Conservation (phyloP, 2,888 invertebrate genomes). For the Standfussiana lucernea region DNA sequence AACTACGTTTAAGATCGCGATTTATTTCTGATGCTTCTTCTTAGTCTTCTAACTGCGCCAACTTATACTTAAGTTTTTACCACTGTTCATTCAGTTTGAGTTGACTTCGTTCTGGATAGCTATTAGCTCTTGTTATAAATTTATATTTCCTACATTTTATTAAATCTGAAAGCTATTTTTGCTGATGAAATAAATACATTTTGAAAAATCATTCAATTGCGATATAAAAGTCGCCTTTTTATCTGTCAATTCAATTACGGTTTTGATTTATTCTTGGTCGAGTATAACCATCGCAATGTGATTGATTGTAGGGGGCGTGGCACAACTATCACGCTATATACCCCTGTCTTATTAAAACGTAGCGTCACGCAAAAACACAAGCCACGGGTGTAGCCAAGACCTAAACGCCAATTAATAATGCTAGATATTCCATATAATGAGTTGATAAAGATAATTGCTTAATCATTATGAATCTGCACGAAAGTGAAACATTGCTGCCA, state of each 20-base stretch:
- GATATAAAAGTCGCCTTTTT: not conserved
- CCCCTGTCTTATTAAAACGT: conserved; percentile 46
- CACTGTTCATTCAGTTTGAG: not conserved
- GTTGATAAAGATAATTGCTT: conserved; percentile 55
- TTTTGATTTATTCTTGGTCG: conserved; percentile 4
- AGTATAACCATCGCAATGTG: conserved; percentile 29
- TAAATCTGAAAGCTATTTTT: not conserved
- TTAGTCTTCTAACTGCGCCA: not conserved
- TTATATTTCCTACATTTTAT: not conserved
- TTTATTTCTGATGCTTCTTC: not conserved
- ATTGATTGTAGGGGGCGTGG: conserved; percentile 40
- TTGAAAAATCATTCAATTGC: conserved; percentile 13
- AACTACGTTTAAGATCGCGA: not conserved
- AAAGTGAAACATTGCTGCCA: conserved; percentile 43
- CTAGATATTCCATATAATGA: conserved; percentile 52
- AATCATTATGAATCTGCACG: conserved; percentile 44
- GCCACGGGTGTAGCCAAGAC: conserved; percentile 54
- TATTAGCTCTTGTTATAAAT: not conserved
- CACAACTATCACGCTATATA: conserved; percentile 60
- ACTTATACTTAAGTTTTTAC: not conserved
- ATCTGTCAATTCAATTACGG: conserved; percentile 6
- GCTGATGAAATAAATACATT: not conserved
- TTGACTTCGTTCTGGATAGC: not conserved
- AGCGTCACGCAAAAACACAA: conserved; percentile 52
- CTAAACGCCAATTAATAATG: conserved; percentile 60